Percentiles rank a stretch among this genome's conserved stretches.
These are phyloP conservation scores for Drosophila nr. fundita DNA, from an alignment of 2,888 invertebrate genomes.

Conservation along the genomic window DNA sequence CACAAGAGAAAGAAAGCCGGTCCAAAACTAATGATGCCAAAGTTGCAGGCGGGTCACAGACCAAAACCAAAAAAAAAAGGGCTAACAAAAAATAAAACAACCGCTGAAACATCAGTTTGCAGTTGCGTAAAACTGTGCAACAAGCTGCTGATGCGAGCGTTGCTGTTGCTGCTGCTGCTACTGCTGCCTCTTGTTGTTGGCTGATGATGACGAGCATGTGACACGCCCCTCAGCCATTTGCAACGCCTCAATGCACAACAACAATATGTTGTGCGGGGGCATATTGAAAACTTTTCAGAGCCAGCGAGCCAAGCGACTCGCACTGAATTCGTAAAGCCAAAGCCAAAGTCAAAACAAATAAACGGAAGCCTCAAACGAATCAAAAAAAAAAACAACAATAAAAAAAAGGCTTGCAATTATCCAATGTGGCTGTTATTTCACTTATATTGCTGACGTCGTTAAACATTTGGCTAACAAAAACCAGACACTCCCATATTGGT, in stretches of 20 bases:
- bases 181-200: constrained; percentile 20
- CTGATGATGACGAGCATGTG: constrained; percentile 71
- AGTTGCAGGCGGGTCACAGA: constrained; percentile 47
- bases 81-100: constrained; percentile 16
- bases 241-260: constrained; percentile 78
- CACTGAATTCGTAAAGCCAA: constrained; percentile 71
- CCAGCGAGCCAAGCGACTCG: constrained; percentile 46
- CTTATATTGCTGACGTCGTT: constrained; percentile 35
- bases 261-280: constrained; percentile 30
- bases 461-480: constrained; percentile 51
- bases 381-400: constrained; percentile 20
- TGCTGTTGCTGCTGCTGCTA: constrained; percentile 34
- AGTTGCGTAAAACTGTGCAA: constrained; percentile 70
- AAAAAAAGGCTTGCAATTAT: constrained; percentile 68
- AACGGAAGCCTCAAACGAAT: constrained; percentile 73
- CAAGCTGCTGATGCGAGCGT: constrained; percentile 62
- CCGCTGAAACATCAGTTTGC: constrained; percentile 36
- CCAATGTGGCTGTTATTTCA: constrained; percentile 53
- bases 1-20: constrained; percentile 75
- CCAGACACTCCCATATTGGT: constrained; percentile 28
- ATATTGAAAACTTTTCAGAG: constrained; percentile 69
- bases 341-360: constrained; percentile 71
- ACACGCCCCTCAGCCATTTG: constrained; percentile 76
- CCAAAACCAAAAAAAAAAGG: constrained; percentile 15
- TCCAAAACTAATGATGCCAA: constrained; percentile 62